phyloP scores from a whole-genome alignment of 1,140 invertebrate genomes.

The Dryas iulia region DNA sequence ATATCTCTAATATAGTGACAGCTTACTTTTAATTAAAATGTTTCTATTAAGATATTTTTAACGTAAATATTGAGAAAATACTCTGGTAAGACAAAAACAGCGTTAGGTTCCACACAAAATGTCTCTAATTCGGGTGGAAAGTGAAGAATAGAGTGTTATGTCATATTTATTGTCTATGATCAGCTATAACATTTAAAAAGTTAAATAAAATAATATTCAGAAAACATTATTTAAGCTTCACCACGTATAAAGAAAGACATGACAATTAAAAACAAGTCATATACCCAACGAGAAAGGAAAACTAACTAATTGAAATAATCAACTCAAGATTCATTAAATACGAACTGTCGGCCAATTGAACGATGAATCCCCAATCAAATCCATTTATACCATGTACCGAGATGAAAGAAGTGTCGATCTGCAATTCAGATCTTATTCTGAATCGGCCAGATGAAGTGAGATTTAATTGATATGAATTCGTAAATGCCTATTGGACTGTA shows the following conservation, averaged over 20 bases:
- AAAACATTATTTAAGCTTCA: too few species aligned
- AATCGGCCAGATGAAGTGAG: conserved; percentile 39
- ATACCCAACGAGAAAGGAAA: background rate
- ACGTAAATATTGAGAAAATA: too few species aligned
- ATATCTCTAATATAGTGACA: too few species aligned
- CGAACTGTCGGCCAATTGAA: conserved; percentile 15
- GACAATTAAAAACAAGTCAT: background rate
- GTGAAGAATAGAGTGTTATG: too few species aligned
- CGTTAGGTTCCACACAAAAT: too few species aligned
- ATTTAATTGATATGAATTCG: conserved; percentile 61
- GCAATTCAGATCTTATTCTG: conserved; percentile 60
- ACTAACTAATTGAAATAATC: conserved; percentile 4
- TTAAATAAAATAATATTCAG: too few species aligned
- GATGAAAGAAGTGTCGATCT: conserved; percentile 53
- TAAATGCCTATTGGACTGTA: conserved; percentile 21
- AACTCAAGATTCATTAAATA: conserved; percentile 8
- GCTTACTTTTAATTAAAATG: too few species aligned
- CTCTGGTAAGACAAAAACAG: too few species aligned
- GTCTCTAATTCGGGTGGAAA: too few species aligned
- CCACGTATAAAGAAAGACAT: background rate
- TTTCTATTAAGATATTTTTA: too few species aligned
- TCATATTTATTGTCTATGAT: too few species aligned
- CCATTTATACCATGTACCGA: conserved; percentile 39
- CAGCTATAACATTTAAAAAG: too few species aligned
- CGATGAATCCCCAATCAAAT: conserved; percentile 53